Conservation (phyloP, 2,797 vertebrate genomes). For the Lagodon rhomboides region DNA sequence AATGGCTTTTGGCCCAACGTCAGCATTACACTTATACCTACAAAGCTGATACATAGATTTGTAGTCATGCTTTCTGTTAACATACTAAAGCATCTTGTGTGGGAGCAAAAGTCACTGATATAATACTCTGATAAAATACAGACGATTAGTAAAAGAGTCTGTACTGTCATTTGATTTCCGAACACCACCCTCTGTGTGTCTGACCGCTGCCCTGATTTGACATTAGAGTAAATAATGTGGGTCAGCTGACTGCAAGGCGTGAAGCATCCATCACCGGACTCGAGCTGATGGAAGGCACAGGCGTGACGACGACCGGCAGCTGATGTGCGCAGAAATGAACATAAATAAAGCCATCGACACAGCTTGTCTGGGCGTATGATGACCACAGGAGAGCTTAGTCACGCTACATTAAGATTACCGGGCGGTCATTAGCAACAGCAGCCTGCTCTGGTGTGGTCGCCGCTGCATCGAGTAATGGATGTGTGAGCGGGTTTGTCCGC, state of each 20-base stretch:
- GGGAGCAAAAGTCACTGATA: conserved; percentile 8
- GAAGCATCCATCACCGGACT: conserved; percentile 24
- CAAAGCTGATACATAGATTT: neutral
- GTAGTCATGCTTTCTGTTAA: conserved; percentile 7
- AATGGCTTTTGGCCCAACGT: too few relatives aligned
- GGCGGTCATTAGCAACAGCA: conserved; percentile 45
- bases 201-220: conserved; percentile 30
- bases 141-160: neutral
- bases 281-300: conserved; percentile 13
- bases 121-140: conserved; percentile 9
- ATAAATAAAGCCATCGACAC: conserved; percentile 27
- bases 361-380: conserved; percentile 10
- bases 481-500: conserved; percentile 28
- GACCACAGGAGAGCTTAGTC: conserved; percentile 47
- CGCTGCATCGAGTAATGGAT: conserved; percentile 10
- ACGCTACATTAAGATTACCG: conserved; percentile 49
- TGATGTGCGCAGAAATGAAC: conserved; percentile 1
- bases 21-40: neutral
- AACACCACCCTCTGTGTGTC: conserved; percentile 6
- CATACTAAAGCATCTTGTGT: neutral
- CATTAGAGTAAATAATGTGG: conserved; percentile 34
- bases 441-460: conserved; percentile 7
- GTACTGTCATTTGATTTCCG: conserved; percentile 5
- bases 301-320: neutral
- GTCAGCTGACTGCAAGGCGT: conserved; percentile 11